phyloP scores from a whole-genome alignment of 2,113 vertebrate species.

The Silurus glanis region DNA sequence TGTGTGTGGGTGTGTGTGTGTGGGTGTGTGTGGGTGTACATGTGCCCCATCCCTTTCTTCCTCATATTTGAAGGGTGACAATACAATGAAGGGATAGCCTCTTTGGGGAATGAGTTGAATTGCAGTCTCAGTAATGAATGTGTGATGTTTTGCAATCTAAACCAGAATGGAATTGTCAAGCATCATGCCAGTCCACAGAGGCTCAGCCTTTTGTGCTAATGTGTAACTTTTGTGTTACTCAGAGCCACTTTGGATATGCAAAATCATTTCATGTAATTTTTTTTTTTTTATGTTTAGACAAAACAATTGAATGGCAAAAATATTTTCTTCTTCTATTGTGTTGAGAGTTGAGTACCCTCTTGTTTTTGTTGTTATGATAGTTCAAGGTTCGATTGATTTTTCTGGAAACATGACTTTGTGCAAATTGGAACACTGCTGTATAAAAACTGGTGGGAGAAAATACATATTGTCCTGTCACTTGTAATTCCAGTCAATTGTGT shows the following conservation, averaged over 20 bases:
- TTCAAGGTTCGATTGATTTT: background rate
- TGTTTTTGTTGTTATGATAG: background rate
- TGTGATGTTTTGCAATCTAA: slow-evolving; percentile 46
- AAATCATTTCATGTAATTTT: slow-evolving; percentile 22
- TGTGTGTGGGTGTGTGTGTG: background rate
- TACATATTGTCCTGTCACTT: slow-evolving; percentile 16
- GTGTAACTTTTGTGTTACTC: slow-evolving; percentile 26
- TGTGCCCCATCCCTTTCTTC: background rate
- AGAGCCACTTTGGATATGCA: slow-evolving; percentile 12
- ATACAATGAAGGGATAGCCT: slow-evolving; percentile 39
- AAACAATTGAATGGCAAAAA: background rate
- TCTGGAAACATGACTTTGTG: background rate
- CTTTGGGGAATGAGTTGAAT: slow-evolving; percentile 48
- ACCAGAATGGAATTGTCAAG: slow-evolving; percentile 35
- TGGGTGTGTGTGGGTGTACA: background rate
- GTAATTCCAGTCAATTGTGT: background rate
- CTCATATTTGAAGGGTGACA: slow-evolving; percentile 28
- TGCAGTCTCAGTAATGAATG: slow-evolving; percentile 49
- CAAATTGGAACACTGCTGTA: slow-evolving; percentile 14
- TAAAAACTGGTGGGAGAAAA: background rate
- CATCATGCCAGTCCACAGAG: slow-evolving; percentile 26
- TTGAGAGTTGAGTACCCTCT: background rate
- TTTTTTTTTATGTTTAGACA: background rate
- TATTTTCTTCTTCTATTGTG: background rate
- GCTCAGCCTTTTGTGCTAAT: slow-evolving; percentile 25